Percentiles rank a stretch among this genome's conserved stretches.
Evolutionary conservation across 2,888 invertebrate genomes (phyloP).

Genomic region (Andrena camellia): DNA sequence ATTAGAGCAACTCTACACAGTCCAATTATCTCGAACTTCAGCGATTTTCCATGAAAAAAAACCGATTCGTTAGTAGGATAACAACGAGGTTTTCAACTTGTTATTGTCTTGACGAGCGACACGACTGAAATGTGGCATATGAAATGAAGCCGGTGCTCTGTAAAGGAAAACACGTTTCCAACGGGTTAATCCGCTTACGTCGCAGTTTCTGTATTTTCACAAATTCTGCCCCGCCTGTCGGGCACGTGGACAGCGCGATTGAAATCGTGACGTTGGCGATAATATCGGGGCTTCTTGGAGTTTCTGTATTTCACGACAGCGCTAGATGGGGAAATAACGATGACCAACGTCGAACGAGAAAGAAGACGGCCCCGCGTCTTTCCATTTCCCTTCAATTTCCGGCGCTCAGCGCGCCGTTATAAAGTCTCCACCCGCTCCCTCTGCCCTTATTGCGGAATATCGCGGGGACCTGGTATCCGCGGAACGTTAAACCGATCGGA

Average conservation of each 20-base stretch:
- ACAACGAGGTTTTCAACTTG: no score
- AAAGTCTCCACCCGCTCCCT: conserved; percentile 56
- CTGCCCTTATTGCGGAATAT: conserved; percentile 1
- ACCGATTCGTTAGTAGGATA: no score
- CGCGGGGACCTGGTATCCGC: background rate
- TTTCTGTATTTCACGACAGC: background rate
- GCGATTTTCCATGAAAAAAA: no score
- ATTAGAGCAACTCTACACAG: no score
- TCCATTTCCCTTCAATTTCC: conserved; percentile 81
- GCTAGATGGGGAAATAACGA: background rate
- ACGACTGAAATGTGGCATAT: background rate
- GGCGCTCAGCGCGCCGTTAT: conserved; percentile 66
- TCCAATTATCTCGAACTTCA: no score
- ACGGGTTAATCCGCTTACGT: background rate
- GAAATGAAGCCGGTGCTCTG: background rate
- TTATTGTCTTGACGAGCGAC: no score
- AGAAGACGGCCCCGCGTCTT: conserved; percentile 60
- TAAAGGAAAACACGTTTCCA: background rate
- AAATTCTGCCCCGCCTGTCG: no score
- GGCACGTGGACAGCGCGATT: background rate
- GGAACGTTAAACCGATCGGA: conserved; percentile 36
- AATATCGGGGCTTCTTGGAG: background rate
- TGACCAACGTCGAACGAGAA: conserved; percentile 32
- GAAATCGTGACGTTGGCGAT: background rate
- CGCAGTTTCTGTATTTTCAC: background rate